Evolutionary conservation across 2,113 vertebrate genomes (phyloP), one percentile per base, ranked within the genome.

Genomic region (Pluvialis apricaria): DNA sequence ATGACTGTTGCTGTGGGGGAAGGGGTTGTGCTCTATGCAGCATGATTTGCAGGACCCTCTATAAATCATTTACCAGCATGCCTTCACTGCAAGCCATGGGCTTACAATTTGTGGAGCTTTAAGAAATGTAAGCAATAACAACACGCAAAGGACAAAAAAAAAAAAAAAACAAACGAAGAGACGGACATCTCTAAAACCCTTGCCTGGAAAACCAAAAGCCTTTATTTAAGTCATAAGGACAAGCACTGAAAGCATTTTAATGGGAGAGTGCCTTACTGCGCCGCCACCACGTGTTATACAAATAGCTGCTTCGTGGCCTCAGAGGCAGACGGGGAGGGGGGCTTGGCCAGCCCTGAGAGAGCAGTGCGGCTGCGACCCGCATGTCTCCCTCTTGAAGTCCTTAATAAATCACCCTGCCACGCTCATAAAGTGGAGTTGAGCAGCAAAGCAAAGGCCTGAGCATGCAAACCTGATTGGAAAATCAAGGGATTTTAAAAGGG

Each of bases 21-120:
- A 93, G 81, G 94, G 85, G 66, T 19, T 94, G 84, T 16, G 49
- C 78, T 87, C 88, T 60, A 22, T 54, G 68, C 66, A 86, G 71
- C 92, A 62, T 93, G 93, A 95, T 95, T 96, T 96, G 89, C 94
- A 89, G 83, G 91, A 96, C 96, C 88, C 77, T 92, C 86, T 82
- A 91, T 95, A 95, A 96, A 96, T 96, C 91, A 94, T 92, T 96
- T 82, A 87, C 90, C 95, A 92, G 83, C 73, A 64, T 54, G 88
- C 76, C 93, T 84, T 92, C 82, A 47, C 72, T 72, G 90, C 52
- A 69, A 96, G 65, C 82, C 82, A 83, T 62, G 26, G 78, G 44
- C 86, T 93, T 87, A 66, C 86, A 25, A 79, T 94, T 72, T 68
- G 70, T 60, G 61, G 40, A 36, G 78, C 64, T 86, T 84, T 92